Percentiles rank a stretch among this genome's conserved stretches.
Conservation (phyloP, 2,113 vertebrate genomes). For the Myxocyprinus asiaticus region DNA sequence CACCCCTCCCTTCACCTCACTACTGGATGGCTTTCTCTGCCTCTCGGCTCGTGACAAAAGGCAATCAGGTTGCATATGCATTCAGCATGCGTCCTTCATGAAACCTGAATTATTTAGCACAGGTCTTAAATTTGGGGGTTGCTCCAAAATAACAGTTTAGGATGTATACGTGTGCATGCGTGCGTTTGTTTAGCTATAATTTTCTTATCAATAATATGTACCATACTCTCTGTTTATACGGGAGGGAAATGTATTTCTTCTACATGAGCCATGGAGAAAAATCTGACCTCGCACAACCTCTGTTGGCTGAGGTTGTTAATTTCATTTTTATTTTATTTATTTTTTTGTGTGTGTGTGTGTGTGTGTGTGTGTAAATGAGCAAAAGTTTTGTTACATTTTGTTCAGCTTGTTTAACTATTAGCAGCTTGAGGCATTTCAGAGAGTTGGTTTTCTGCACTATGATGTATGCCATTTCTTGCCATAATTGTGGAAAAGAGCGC, state of each 20-base stretch:
- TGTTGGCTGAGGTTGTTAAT: background rate
- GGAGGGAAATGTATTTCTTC: slow-evolving; percentile 21
- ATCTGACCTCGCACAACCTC: background rate
- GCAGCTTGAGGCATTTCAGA: background rate
- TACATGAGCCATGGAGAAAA: slow-evolving; percentile 24
- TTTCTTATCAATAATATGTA: slow-evolving; percentile 6
- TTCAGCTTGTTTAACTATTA: background rate
- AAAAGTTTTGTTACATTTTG: background rate
- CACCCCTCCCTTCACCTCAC: too few relatives aligned
- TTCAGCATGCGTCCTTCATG: slow-evolving; percentile 4
- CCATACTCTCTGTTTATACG: slow-evolving; percentile 17
- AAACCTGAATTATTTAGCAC: background rate
- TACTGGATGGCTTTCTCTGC: slow-evolving; percentile 9
- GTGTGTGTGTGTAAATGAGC: too few relatives aligned
- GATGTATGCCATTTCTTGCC: background rate
- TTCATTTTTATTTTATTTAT: background rate
- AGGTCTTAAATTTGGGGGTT: slow-evolving; percentile 21
- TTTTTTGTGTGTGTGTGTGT: too few relatives aligned
- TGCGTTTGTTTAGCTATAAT: slow-evolving; percentile 26
- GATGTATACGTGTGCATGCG: background rate
- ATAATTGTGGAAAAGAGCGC: background rate
- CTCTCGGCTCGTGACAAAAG: background rate
- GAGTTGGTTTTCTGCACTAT: background rate
- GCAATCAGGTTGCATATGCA: background rate
- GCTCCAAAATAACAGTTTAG: background rate